Base-by-base conservation (phyloP, 1,140 invertebrate species). In the Drosophila kanapiae region DNA sequence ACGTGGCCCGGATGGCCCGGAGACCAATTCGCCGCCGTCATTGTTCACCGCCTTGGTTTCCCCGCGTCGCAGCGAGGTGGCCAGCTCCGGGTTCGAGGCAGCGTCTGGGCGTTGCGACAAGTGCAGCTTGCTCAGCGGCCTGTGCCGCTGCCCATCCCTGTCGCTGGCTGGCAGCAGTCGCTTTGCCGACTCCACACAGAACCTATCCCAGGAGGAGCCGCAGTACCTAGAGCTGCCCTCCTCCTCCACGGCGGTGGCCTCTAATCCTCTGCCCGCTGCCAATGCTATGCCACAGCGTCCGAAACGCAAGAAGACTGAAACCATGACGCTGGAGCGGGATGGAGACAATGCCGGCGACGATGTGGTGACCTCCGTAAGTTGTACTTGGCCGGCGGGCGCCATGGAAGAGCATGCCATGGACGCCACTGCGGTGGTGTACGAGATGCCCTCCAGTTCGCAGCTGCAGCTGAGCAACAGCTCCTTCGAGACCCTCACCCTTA, bases 351-450 rank as follows among this genome's bases (percentile, higher is more conserved):
- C 57, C 9, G 57, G 33, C 16, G 67, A 81, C 1, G 48, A 47
- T 23, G 59, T 57, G 6, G 57, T 65, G 13, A 51, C 49, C 40
- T 67, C 81, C 40, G 51, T 57, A 5, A 27, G 49, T 42, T 37
- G 42, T 14, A 71, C 75, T n/a, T 87, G 84, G 84, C 77, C 84
- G 3, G 67, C 76, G 2, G 84, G 72, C n/a, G 84, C 84, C 2
- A 70, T 87, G 64, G 84, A 87, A 43, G 84, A 87, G 51, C 84
- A 88, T 49, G 84, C 84, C 18, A 79, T 87, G 65, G 84, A 87
- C 42, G 80, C 75, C 2, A 45, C 64, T 0, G 16, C 59, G 1
- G 68, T 59, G 4, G 56, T 60, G 4, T 87, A 80, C 16, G 84
- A 87, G n/a, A 9, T 88, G 33, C 84, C 84, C 11, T 65, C 72